Conservation (phyloP, 2,797 vertebrate species). For the Chelidonichthys spinosus region DNA sequence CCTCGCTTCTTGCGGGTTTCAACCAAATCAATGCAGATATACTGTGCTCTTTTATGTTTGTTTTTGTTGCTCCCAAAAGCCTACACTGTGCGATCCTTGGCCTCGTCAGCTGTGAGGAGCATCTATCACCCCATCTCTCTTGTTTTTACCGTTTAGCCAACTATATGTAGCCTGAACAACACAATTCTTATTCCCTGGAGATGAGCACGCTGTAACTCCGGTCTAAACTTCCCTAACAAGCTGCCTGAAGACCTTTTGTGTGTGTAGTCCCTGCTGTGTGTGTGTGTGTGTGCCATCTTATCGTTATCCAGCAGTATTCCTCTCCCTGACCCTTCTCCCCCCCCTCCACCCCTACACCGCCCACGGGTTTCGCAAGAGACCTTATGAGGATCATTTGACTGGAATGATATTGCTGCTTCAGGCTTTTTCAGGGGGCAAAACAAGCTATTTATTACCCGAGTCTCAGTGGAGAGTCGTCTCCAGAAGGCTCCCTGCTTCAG, state of each 20-base stretch:
- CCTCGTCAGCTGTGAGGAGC: slow-evolving; percentile 25
- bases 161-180: slow-evolving; percentile 18
- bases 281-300: slow-evolving; percentile 7
- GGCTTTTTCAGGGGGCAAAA: slow-evolving; percentile 46
- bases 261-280: not conserved
- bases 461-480: slow-evolving; percentile 45
- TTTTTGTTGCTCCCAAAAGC: slow-evolving; percentile 16
- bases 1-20: not conserved
- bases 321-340: slow-evolving; percentile 49
- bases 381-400: slow-evolving; percentile 82
- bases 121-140: slow-evolving; percentile 21
- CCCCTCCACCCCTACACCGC: slow-evolving; percentile 37
- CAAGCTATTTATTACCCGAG: slow-evolving; percentile 58
- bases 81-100: slow-evolving; percentile 9
- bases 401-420: slow-evolving; percentile 66
- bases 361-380: slow-evolving; percentile 62
- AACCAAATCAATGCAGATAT: slow-evolving; percentile 26
- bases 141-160: slow-evolving; percentile 29
- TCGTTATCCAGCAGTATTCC: slow-evolving; percentile 42
- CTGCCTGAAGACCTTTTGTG: slow-evolving; percentile 2
- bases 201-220: slow-evolving; percentile 32
- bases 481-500: slow-evolving; percentile 29
- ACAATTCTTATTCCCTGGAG: slow-evolving; percentile 29
- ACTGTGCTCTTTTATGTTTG: slow-evolving; percentile 4
- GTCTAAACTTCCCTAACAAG: slow-evolving; percentile 56